phyloP scores from a whole-genome alignment of 1,140 invertebrate species.

The Dendrolimus kikuchii region DNA sequence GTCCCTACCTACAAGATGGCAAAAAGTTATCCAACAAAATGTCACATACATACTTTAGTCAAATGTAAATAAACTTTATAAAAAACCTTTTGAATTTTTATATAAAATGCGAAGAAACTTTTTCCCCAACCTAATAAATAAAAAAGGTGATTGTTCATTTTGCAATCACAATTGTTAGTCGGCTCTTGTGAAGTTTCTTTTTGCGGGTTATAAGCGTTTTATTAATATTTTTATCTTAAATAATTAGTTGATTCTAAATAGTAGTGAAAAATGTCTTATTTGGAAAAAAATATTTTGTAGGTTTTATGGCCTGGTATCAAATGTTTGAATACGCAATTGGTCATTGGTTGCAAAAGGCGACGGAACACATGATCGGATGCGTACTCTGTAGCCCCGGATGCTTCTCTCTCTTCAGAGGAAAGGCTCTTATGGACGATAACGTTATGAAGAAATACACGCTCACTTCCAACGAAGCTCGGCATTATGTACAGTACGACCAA shows the following conservation, averaged over 20 bases:
- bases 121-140: too few species aligned
- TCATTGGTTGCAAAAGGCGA: constrained; percentile 99
- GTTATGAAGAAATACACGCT: constrained; percentile 98
- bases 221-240: background rate
- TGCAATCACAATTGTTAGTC: too few species aligned
- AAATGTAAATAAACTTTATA: too few species aligned
- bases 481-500: constrained; percentile 99
- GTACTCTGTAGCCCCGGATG: constrained; percentile 99
- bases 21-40: too few species aligned
- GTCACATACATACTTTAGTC: too few species aligned
- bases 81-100: too few species aligned
- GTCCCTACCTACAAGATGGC: too few species aligned
- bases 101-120: too few species aligned
- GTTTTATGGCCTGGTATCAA: constrained; percentile 99
- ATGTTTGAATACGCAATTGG: constrained; percentile 99
- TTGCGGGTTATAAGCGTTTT: too few species aligned
- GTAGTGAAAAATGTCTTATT: background rate
- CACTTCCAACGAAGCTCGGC: constrained; percentile 92
- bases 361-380: constrained; percentile 98
- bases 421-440: constrained; percentile 98
- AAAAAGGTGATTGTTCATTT: too few species aligned
- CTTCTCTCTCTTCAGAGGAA: constrained; percentile 97
- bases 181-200: too few species aligned
- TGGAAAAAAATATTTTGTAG: constrained; percentile 59
- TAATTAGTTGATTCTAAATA: background rate